These are phyloP conservation scores for Cantharis nigra DNA, from an alignment of 2,888 invertebrate genomes.

Conservation along the genomic window DNA sequence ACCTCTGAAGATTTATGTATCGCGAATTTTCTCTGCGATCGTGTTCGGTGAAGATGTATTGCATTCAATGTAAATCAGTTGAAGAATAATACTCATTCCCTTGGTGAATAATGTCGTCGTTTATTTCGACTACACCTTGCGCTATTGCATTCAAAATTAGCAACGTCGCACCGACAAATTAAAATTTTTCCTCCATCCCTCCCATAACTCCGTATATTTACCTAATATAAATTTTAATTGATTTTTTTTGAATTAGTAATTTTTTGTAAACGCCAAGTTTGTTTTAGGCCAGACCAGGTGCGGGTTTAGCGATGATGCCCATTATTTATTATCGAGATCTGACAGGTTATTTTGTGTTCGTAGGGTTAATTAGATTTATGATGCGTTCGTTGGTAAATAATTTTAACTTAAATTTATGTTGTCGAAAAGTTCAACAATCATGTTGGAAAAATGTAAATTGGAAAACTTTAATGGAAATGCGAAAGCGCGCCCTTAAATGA, in stretches of 20 bases:
- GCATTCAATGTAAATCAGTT: slow-evolving; percentile 54
- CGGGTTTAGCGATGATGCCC: slow-evolving; percentile 44
- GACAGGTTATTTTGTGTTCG: slow-evolving; percentile 52
- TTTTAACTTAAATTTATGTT: slow-evolving; percentile 25
- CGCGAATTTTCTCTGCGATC: slow-evolving; percentile 48
- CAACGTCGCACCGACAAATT: neutral
- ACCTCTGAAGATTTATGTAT: slow-evolving; percentile 50
- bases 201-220: neutral
- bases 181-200: neutral
- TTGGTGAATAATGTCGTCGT: slow-evolving; percentile 46
- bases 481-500: neutral
- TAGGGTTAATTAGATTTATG: slow-evolving; percentile 55
- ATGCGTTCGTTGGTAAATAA: slow-evolving; percentile 46
- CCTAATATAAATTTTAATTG: neutral
- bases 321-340: slow-evolving; percentile 47
- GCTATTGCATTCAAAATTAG: slow-evolving; percentile 19
- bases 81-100: slow-evolving; percentile 52
- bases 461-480: slow-evolving; percentile 4
- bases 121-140: slow-evolving; percentile 37
- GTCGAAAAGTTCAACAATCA: neutral
- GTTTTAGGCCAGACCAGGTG: slow-evolving; percentile 44
- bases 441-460: slow-evolving; percentile 1
- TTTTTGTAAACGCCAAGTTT: slow-evolving; percentile 35
- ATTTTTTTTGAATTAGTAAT: neutral
- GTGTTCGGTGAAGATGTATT: slow-evolving; percentile 51